Percentiles rank a stretch among this genome's conserved stretches.
Evolutionary conservation across 2,888 invertebrate species (phyloP).

Genomic region (Apeira syringaria): DNA sequence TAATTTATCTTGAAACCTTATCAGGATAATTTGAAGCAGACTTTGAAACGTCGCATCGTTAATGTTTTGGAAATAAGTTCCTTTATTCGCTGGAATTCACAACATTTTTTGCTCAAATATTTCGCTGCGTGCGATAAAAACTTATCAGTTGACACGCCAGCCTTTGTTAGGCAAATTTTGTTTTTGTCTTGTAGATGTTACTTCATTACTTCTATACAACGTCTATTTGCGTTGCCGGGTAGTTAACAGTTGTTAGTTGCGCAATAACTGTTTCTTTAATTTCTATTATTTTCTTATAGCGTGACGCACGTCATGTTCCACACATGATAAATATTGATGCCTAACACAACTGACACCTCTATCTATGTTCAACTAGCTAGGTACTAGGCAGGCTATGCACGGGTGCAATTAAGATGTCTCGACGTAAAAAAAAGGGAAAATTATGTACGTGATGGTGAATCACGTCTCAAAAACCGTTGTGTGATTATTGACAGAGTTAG

Average conservation of each 20-base stretch:
- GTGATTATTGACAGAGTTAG: too few species aligned
- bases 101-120: constrained; percentile 25
- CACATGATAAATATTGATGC: constrained; percentile 32
- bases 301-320: constrained; percentile 54
- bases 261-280: constrained; percentile 53
- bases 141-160: constrained; percentile 44
- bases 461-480: too few species aligned
- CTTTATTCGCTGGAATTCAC: constrained; percentile 9
- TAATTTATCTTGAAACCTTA: too few species aligned
- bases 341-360: constrained; percentile 31
- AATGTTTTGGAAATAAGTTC: too few species aligned
- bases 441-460: too few species aligned
- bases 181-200: constrained; percentile 38
- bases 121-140: constrained; percentile 30
- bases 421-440: too few species aligned
- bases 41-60: too few species aligned
- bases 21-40: too few species aligned
- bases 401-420: too few species aligned
- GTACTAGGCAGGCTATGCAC: too few species aligned
- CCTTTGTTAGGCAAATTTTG: constrained; percentile 48
- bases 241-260: constrained; percentile 42
- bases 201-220: constrained; percentile 31
- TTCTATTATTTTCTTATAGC: constrained; percentile 48
- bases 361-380: constrained; percentile 36
- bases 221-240: constrained; percentile 41